Conservation (phyloP, 2,888 invertebrate genomes). For the Metallyticus violacea region DNA sequence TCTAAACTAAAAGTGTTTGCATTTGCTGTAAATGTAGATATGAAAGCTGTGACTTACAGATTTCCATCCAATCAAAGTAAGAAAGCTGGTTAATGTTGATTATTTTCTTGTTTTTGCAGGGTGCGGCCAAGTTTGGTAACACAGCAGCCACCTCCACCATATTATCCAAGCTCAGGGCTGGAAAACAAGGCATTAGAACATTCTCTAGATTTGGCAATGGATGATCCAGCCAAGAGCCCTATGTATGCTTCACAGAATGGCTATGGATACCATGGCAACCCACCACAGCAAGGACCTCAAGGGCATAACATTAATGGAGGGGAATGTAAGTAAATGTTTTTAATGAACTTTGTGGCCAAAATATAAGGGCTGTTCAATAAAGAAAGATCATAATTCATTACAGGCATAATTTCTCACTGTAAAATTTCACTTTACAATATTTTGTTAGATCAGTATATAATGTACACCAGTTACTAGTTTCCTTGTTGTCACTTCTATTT, state of each 20-base stretch:
- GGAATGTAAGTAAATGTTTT: slow-evolving; percentile 64
- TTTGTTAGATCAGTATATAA: too few relatives aligned
- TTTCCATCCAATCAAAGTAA: too few relatives aligned
- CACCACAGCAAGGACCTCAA: slow-evolving; percentile 62
- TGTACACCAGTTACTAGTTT: too few relatives aligned
- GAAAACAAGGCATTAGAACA: slow-evolving; percentile 91
- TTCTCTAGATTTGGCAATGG: slow-evolving; percentile 81
- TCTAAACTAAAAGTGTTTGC: too few relatives aligned
- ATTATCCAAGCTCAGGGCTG: slow-evolving; percentile 82
- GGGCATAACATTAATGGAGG: slow-evolving; percentile 69
- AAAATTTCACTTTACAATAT: too few relatives aligned
- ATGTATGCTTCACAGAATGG: slow-evolving; percentile 82
- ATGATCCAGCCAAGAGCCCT: slow-evolving; percentile 76
- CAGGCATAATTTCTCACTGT: too few relatives aligned
- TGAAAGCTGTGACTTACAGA: too few relatives aligned
- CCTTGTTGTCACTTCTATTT: too few relatives aligned
- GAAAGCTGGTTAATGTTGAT: too few relatives aligned
- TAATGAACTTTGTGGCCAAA: not conserved
- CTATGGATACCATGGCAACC: slow-evolving; percentile 77
- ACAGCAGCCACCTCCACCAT: slow-evolving; percentile 86
- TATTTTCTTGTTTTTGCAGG: slow-evolving; percentile 40
- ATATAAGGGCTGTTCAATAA: too few relatives aligned
- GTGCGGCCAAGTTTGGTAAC: slow-evolving; percentile 80
- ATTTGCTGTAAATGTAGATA: too few relatives aligned
- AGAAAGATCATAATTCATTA: too few relatives aligned